Conservation (phyloP, 2,797 vertebrate species). For the Astyanax mexicanus region DNA sequence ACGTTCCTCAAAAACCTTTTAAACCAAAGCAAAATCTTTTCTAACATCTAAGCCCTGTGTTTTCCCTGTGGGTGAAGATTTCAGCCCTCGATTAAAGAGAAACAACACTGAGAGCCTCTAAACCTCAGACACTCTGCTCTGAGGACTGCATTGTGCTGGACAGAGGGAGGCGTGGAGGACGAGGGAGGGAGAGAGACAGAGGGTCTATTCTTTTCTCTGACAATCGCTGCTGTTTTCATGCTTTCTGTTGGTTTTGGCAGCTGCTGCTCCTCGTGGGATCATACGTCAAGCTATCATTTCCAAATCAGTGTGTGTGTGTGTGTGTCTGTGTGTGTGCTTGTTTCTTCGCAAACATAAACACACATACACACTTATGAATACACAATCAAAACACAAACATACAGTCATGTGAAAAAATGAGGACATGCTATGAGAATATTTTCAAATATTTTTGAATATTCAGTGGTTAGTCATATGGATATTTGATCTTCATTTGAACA, state of each 20-base stretch:
- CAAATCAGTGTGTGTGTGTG: conserved; percentile 2
- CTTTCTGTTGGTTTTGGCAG: conserved; percentile 75
- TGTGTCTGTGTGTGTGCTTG: background rate
- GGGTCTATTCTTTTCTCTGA: conserved; percentile 64
- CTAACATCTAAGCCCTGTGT: background rate
- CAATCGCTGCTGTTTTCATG: conserved; percentile 68
- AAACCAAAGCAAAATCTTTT: too few relatives aligned
- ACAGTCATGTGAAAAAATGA: too few relatives aligned
- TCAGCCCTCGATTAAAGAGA: background rate
- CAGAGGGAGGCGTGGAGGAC: conserved; percentile 53
- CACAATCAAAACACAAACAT: conserved; percentile 1
- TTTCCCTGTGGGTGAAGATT: background rate
- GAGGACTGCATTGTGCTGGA: conserved; percentile 1
- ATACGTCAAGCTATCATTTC: conserved; percentile 40
- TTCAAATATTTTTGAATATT: too few relatives aligned
- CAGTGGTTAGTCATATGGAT: too few relatives aligned
- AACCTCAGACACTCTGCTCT: background rate
- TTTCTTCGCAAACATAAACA: background rate
- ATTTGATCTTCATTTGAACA: too few relatives aligned
- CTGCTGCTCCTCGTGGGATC: conserved; percentile 69
- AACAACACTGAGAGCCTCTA: background rate
- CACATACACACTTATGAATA: conserved; percentile 25
- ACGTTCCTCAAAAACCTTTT: background rate
- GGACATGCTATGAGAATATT: too few relatives aligned
- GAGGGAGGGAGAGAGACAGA: conserved; percentile 62